phyloP scores from a whole-genome alignment of 1,140 invertebrate species.

The Calephelis nemesis region DNA sequence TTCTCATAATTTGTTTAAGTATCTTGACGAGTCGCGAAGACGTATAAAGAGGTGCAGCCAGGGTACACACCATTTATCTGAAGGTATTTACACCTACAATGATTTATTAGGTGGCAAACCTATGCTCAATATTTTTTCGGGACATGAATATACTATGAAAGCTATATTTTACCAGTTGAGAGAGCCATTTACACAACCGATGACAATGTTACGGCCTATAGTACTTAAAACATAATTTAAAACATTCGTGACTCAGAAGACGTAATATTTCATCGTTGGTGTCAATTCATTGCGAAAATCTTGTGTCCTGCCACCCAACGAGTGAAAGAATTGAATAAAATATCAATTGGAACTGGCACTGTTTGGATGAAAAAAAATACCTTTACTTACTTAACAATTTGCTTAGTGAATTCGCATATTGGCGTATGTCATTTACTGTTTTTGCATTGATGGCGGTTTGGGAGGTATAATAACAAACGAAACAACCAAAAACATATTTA shows the following conservation, averaged over 20 bases:
- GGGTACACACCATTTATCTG: no score
- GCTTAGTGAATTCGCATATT: conserved; percentile 71
- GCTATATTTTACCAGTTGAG: no score
- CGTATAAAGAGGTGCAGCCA: no score
- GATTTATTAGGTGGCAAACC: no score
- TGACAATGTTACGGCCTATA: no score
- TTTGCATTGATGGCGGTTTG: conserved; percentile 63
- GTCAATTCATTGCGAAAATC: conserved; percentile 62
- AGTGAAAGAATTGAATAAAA: conserved; percentile 71
- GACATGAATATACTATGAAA: no score
- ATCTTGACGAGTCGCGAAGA: no score
- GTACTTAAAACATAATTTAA: background rate
- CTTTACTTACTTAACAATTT: conserved; percentile 73
- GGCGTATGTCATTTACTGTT: conserved; percentile 71
- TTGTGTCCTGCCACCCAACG: conserved; percentile 65
- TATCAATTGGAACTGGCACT: conserved; percentile 68
- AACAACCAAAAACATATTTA: conserved; percentile 27
- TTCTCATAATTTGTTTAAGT: no score
- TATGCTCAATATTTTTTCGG: no score
- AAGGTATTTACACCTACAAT: no score
- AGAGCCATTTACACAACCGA: no score
- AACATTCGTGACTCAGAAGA: background rate
- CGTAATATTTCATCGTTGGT: conserved; percentile 45
- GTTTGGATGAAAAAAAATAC: conserved; percentile 56
- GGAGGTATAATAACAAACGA: conserved; percentile 70